Evolutionary conservation across 2,888 invertebrate species (phyloP), one percentile per base, ranked within the genome.

Genomic region (Argynnis bischoffii): DNA sequence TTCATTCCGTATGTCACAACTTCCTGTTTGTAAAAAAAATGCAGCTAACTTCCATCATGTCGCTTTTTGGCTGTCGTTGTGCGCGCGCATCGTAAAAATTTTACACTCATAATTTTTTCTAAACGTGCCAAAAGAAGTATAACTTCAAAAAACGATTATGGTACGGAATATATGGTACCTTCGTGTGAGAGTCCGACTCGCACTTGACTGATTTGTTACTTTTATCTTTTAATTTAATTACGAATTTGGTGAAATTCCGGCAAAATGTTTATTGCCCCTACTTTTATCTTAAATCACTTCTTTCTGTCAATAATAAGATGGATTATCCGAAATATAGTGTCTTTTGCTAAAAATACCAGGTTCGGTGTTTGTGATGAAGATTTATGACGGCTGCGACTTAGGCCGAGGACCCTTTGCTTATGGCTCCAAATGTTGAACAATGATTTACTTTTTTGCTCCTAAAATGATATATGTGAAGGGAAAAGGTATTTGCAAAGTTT

Each of bases 321-420:
- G 72, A 72, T 75, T 69, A 65, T 69, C 63, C 50, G 35, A 41
- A 66, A 61, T 65, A 56, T 67, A 63, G 59, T 68, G 57, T 65
- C 65, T 67, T 55, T 57, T 60, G 51, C 48, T 57, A 61, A 71
- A 70, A 69, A 64, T 64, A 61, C 64, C 63, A 66, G 65, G 69
- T 64, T 64, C 51, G 55, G 63, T 59, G 64, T 66, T 66, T 56
- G 66, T 74, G 74, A 74, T 67, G 74, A 75, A 74, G 74, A 75
- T 75, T 74, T 75, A 75, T 74, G 74, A 75, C 51, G 63, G 67
- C 67, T 65, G 51, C 61, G 66, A 70, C 67, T 68, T 70, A 65
- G 56, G 68, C 55, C 15, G 41, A 70, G 71, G 67, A 68, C 71
- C 70, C 72, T 68, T 71, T 67, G 51, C 69, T 69, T 74, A 72